A percentile compares a stretch with the other conserved stretches of the same genome.
Conservation (phyloP, 2,888 invertebrate species). For the Calliphora vomitoria region DNA sequence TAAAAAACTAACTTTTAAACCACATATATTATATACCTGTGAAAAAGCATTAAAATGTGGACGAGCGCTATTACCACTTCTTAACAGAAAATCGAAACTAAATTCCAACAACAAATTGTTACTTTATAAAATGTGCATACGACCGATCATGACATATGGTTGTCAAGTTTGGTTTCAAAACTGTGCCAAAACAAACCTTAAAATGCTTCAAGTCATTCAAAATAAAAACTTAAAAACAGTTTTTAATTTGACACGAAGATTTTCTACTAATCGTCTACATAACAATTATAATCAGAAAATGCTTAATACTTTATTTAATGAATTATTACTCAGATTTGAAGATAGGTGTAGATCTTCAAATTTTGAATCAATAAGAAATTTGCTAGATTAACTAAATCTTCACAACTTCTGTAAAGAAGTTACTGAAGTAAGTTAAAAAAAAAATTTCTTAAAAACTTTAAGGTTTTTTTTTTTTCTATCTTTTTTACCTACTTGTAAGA, state of each 20-base stretch:
- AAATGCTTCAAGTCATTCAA: slow-evolving; percentile 32
- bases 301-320: background rate
- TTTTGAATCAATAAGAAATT: slow-evolving; percentile 2
- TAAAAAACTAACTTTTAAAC: background rate
- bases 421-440: background rate
- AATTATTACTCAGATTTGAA: background rate
- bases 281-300: slow-evolving; percentile 42
- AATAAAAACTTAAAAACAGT: slow-evolving; percentile 20
- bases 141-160: slow-evolving; percentile 10
- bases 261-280: background rate
- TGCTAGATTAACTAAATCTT: background rate
- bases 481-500: background rate
- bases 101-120: background rate
- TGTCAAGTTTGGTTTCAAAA: slow-evolving; percentile 3
- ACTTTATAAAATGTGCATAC: slow-evolving; percentile 4
- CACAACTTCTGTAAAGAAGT: slow-evolving; percentile 14
- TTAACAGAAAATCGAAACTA: background rate
- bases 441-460: background rate
- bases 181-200: slow-evolving; percentile 22
- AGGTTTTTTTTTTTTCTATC: slow-evolving; percentile 5
- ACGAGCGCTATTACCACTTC: background rate
- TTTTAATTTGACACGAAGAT: background rate
- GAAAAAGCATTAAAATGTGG: slow-evolving; percentile 16
- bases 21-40: background rate
- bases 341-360: background rate